These are phyloP conservation scores for Ctenosaura bakeri DNA, from an alignment of 2,797 vertebrate genomes.

Conservation along the genomic window DNA sequence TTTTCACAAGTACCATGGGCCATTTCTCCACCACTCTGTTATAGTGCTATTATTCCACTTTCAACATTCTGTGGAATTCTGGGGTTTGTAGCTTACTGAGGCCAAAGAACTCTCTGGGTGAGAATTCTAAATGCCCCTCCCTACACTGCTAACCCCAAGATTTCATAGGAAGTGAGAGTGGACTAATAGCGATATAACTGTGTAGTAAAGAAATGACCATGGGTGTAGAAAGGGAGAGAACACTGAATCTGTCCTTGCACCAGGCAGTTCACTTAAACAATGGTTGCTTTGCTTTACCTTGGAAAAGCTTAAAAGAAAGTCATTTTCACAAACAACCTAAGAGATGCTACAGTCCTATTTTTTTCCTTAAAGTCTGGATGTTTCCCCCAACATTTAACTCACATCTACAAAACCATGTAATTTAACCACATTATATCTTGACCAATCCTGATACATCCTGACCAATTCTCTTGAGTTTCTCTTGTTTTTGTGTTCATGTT, in stretches of 20 bases:
- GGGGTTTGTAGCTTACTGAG: no score
- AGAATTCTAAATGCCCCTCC: no score
- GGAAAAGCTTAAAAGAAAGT: background rate
- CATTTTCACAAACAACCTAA: background rate
- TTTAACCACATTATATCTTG: slow-evolving; percentile 2
- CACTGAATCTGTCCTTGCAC: background rate
- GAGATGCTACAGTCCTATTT: background rate
- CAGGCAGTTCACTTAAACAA: background rate
- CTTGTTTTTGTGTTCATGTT: background rate
- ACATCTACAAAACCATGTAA: background rate
- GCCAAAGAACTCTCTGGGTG: no score
- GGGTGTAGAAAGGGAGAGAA: background rate
- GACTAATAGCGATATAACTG: no score
- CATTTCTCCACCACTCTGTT: no score
- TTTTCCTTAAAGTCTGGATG: background rate
- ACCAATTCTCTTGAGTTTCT: background rate
- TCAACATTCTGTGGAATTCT: no score
- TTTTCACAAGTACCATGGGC: background rate
- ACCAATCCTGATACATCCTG: background rate
- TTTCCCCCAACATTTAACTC: background rate
- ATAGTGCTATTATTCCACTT: no score
- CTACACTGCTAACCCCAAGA: no score
- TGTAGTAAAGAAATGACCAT: background rate
- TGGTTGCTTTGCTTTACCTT: background rate
- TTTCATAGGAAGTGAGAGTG: no score